These are phyloP conservation scores for Proctacanthus coquilletti DNA, from an alignment of 1,140 invertebrate species.

Conservation along the genomic window DNA sequence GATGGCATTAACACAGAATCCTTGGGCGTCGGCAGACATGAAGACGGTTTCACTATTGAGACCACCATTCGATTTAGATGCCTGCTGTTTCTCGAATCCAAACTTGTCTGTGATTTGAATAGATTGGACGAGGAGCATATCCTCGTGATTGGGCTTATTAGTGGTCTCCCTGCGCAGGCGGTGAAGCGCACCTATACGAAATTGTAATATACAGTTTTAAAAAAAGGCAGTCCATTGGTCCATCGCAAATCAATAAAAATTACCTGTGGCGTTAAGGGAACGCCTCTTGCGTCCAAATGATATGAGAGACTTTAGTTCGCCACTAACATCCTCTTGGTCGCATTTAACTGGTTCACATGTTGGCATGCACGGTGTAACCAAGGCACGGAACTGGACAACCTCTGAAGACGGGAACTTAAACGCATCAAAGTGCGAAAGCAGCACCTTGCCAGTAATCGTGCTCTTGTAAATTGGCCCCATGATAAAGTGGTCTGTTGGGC, in stretches of 20 bases:
- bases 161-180: slow-evolving; percentile 29
- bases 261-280: slow-evolving; percentile 11
- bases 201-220: too few species aligned
- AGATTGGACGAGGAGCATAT: slow-evolving; percentile 71
- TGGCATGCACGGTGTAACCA: slow-evolving; percentile 87
- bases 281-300: slow-evolving; percentile 49
- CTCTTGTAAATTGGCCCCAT: slow-evolving; percentile 80
- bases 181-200: too few species aligned
- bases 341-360: slow-evolving; percentile 81
- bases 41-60: slow-evolving; percentile 39
- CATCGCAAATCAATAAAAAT: too few species aligned
- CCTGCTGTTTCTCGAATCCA: slow-evolving; percentile 47
- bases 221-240: too few species aligned
- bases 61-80: slow-evolving; percentile 25
- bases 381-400: slow-evolving; percentile 82
- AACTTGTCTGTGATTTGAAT: slow-evolving; percentile 86
- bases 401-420: slow-evolving; percentile 93
- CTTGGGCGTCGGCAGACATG: slow-evolving; percentile 36
- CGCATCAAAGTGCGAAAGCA: slow-evolving; percentile 85
- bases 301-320: slow-evolving; percentile 57
- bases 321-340: slow-evolving; percentile 58
- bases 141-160: slow-evolving; percentile 40
- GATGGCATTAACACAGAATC: slow-evolving; percentile 52
- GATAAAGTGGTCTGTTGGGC: slow-evolving; percentile 82
- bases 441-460: slow-evolving; percentile 54